phyloP scores from a whole-genome alignment of 1,140 invertebrate genomes.

The Drosophila tristis region DNA sequence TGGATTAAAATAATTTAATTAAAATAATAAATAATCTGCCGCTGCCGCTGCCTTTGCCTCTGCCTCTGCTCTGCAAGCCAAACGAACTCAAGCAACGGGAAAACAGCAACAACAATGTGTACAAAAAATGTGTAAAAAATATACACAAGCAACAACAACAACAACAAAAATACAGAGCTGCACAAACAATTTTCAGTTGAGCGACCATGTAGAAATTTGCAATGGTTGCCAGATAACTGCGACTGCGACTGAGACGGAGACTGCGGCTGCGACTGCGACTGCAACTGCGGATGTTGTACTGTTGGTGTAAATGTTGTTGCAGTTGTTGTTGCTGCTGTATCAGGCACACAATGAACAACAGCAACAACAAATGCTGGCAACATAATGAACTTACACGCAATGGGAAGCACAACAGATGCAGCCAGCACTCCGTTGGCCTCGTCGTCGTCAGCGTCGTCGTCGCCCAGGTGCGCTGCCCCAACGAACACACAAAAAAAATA shows the following conservation, averaged over 20 bases:
- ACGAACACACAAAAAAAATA: slow-evolving; percentile 45
- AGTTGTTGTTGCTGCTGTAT: slow-evolving; percentile 48
- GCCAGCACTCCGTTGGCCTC: too few species aligned
- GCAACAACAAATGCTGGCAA: slow-evolving; percentile 52
- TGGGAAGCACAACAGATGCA: slow-evolving; percentile 79
- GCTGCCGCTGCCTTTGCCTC: background rate
- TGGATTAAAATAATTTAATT: slow-evolving; percentile 74
- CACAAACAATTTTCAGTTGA: slow-evolving; percentile 83
- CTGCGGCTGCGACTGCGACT: slow-evolving; percentile 30
- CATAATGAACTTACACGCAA: slow-evolving; percentile 81
- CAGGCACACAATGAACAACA: slow-evolving; percentile 67
- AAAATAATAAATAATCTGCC: slow-evolving; percentile 71
- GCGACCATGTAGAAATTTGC: slow-evolving; percentile 83
- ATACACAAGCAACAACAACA: slow-evolving; percentile 15
- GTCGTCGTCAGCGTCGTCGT: background rate
- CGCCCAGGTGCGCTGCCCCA: slow-evolving; percentile 30
- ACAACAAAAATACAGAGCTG: slow-evolving; percentile 67
- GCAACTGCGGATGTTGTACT: slow-evolving; percentile 45
- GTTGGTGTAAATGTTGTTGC: slow-evolving; percentile 27
- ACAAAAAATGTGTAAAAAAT: slow-evolving; percentile 28
- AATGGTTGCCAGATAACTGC: slow-evolving; percentile 72
- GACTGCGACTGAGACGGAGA: slow-evolving; percentile 33
- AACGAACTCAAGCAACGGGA: slow-evolving; percentile 60
- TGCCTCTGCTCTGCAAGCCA: slow-evolving; percentile 9
- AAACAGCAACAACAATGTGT: slow-evolving; percentile 58